phyloP scores from a whole-genome alignment of 2,113 vertebrate species.

The Kryptolebias marmoratus region DNA sequence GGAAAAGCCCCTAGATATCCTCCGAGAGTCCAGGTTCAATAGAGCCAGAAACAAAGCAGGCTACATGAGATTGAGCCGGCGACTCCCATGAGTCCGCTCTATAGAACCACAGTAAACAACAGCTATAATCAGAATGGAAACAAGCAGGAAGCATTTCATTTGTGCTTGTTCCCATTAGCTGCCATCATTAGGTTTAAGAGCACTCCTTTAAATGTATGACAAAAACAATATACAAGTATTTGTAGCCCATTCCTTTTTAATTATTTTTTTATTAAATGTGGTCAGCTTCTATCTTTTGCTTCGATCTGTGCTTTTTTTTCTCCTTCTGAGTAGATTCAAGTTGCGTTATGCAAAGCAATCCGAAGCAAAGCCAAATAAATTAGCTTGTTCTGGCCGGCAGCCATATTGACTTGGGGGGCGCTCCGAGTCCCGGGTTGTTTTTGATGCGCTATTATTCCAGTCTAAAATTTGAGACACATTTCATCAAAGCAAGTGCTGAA shows the following conservation, averaged over 20 bases:
- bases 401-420: slow-evolving; percentile 61
- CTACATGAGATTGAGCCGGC: slow-evolving; percentile 49
- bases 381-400: slow-evolving; percentile 63
- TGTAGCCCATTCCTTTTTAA: background rate
- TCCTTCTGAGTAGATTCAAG: slow-evolving; percentile 35
- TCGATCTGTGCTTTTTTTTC: slow-evolving; percentile 14
- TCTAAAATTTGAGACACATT: slow-evolving; percentile 45
- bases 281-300: slow-evolving; percentile 10
- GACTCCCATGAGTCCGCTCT: slow-evolving; percentile 39
- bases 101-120: slow-evolving; percentile 48
- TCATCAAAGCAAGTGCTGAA: slow-evolving; percentile 42
- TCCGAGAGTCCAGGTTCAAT: slow-evolving; percentile 58
- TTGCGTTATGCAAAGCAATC: slow-evolving; percentile 59
- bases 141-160: slow-evolving; percentile 39
- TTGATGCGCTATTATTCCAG: slow-evolving; percentile 54
- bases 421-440: slow-evolving; percentile 62
- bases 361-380: slow-evolving; percentile 67
- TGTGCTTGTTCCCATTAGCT: slow-evolving; percentile 45
- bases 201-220: slow-evolving; percentile 13
- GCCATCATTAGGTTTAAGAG: slow-evolving; percentile 35
- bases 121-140: slow-evolving; percentile 32
- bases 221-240: background rate
- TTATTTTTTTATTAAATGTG: slow-evolving; percentile 16
- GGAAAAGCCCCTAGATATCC: slow-evolving; percentile 52
- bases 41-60: slow-evolving; percentile 60